phyloP scores from a whole-genome alignment of 1,140 invertebrate genomes.

The Homalodisca vitripennis region DNA sequence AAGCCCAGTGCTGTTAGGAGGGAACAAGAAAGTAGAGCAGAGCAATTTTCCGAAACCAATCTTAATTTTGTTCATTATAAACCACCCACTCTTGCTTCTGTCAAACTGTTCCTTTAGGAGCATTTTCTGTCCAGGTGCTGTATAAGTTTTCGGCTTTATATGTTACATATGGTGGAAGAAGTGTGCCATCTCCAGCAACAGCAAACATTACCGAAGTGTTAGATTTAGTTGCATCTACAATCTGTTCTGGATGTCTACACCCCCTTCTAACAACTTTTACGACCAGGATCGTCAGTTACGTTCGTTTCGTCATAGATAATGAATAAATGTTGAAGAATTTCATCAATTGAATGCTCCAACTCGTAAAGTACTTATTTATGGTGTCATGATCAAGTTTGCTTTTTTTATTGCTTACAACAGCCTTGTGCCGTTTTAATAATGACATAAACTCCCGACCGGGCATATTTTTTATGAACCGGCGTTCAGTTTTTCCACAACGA shows the following conservation, averaged over 20 bases:
- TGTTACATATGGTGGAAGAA: background rate
- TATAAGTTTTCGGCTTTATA: background rate
- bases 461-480: no score
- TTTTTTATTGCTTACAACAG: no score
- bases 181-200: background rate
- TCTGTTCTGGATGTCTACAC: no score
- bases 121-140: background rate
- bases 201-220: no score
- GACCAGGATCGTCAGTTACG: background rate
- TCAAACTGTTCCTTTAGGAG: background rate
- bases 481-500: no score
- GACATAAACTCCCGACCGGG: no score
- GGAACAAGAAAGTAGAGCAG: background rate
- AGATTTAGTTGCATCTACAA: background rate
- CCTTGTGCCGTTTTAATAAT: no score
- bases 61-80: background rate
- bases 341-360: background rate
- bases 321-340: background rate
- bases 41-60: background rate
- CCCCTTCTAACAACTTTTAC: background rate
- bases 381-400: background rate
- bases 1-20: no score
- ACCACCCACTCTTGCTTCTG: background rate
- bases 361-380: background rate
- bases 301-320: slow-evolving; percentile 7